These are phyloP conservation scores for Pedionomus torquatus DNA, from an alignment of 2,113 vertebrate genomes.

Conservation along the genomic window DNA sequence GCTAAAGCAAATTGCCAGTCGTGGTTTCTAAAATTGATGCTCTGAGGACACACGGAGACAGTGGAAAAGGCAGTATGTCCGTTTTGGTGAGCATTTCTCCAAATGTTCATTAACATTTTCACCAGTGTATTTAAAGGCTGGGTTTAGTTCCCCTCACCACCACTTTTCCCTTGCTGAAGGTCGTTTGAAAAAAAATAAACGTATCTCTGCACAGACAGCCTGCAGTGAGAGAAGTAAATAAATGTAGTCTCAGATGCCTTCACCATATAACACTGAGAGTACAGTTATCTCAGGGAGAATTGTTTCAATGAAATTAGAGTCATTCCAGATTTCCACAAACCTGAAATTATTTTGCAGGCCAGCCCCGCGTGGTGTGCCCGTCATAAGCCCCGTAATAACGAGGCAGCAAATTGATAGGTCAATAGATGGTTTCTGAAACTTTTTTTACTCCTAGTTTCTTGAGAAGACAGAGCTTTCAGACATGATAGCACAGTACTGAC, in stretches of 20 bases:
- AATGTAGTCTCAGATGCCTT: neutral
- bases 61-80: neutral
- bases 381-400: neutral
- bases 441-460: neutral
- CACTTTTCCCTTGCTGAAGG: neutral
- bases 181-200: neutral
- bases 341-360: neutral
- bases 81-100: neutral
- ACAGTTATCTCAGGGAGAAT: neutral
- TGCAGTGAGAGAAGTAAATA: neutral
- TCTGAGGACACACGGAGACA: neutral
- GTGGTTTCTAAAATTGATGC: conserved; percentile 29
- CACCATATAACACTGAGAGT: neutral
- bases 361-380: neutral
- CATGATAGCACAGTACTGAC: neutral
- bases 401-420: neutral
- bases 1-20: conserved; percentile 28
- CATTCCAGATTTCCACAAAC: neutral
- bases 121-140: neutral
- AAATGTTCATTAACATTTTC: neutral
- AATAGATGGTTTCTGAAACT: neutral
- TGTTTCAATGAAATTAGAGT: neutral
- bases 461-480: conserved; percentile 16
- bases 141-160: neutral
- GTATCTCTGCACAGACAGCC: neutral